Evolutionary conservation across 2,113 vertebrate species (phyloP).

Genomic region (Microtus montanus): DNA sequence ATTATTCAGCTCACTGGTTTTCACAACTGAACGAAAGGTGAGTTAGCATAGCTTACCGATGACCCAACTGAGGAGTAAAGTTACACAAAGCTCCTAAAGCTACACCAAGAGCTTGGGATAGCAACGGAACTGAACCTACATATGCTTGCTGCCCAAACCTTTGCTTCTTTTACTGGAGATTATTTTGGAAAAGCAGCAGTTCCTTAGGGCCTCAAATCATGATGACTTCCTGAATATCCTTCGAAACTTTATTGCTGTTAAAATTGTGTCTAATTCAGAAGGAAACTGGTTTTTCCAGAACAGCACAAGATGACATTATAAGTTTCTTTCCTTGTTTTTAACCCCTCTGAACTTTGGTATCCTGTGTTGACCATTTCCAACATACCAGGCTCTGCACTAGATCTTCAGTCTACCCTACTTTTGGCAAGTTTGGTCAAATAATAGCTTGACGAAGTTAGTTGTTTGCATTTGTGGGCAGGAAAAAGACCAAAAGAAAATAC

Average conservation of each 20-base stretch:
- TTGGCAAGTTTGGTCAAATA: neutral
- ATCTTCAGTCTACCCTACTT: neutral
- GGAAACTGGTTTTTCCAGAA: neutral
- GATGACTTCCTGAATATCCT: neutral
- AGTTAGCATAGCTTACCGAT: neutral
- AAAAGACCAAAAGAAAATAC: neutral
- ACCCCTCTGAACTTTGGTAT: too few species aligned
- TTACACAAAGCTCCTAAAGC: neutral
- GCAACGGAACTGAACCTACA: neutral
- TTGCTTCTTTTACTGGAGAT: neutral
- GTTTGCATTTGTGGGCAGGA: neutral
- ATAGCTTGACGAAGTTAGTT: neutral
- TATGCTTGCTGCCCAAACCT: neutral
- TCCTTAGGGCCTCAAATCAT: neutral
- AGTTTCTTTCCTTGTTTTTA: neutral
- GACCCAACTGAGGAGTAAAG: neutral
- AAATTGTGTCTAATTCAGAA: neutral
- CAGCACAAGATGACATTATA: neutral
- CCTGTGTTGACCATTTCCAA: neutral
- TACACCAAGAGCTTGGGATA: neutral
- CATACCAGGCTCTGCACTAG: neutral
- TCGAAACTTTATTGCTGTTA: neutral
- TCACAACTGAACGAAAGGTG: neutral
- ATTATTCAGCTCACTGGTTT: neutral
- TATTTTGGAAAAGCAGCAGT: neutral